Conservation (phyloP, 2,113 vertebrate genomes). For the Australoheros scitulus region DNA sequence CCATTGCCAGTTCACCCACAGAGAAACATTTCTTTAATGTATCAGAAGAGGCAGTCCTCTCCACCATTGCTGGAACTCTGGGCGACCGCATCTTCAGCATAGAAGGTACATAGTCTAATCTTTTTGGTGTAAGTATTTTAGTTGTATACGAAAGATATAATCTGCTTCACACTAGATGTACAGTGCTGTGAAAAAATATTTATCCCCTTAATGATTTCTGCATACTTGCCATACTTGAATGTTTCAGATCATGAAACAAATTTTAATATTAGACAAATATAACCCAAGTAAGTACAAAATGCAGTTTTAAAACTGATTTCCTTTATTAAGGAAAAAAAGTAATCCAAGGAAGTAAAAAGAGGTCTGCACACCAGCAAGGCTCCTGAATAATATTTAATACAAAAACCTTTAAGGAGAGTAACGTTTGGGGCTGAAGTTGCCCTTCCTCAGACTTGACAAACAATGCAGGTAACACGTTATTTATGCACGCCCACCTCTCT, state of each 20-base stretch:
- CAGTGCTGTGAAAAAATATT: neutral
- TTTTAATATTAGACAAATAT: too few species aligned
- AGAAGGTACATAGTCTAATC: slow-evolving; percentile 83
- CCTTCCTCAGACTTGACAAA: too few species aligned
- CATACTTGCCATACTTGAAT: neutral
- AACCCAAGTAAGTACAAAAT: too few species aligned
- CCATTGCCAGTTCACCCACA: slow-evolving; percentile 89
- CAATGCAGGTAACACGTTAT: too few species aligned
- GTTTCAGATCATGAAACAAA: neutral
- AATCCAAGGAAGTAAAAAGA: neutral
- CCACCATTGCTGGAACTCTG: slow-evolving; percentile 90
- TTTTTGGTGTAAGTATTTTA: neutral
- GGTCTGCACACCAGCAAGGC: too few species aligned
- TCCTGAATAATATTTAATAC: too few species aligned
- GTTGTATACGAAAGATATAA: neutral
- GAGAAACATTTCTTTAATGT: slow-evolving; percentile 95
- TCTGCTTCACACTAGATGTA: neutral
- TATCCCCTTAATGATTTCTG: neutral
- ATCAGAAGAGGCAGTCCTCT: slow-evolving; percentile 87
- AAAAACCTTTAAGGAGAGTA: too few species aligned
- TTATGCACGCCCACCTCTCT: too few species aligned
- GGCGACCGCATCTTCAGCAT: slow-evolving; percentile 97
- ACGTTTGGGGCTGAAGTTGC: too few species aligned
- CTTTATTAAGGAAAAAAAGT: rapidly evolving
- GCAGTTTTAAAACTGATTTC: neutral